Evolutionary conservation across 1,140 invertebrate species (phyloP).

Genomic region (Ceratosolen solmsi): DNA sequence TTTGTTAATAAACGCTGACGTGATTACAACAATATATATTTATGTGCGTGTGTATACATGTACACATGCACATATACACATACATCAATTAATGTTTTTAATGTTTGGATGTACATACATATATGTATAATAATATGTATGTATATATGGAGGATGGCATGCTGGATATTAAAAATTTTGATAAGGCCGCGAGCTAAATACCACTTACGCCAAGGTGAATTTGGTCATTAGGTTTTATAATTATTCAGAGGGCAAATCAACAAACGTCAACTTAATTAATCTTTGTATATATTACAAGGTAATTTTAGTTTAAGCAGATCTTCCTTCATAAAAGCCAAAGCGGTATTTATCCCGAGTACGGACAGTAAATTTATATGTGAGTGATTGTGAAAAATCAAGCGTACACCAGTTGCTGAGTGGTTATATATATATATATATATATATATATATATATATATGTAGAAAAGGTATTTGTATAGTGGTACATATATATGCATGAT

Average conservation of each 20-base stretch:
- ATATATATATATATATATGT: constrained; percentile 29
- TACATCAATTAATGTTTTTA: constrained; percentile 56
- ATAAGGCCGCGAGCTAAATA: constrained; percentile 22
- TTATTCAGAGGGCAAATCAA: background rate
- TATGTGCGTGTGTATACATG: constrained; percentile 55
- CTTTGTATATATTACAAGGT: too few species aligned
- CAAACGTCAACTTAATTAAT: background rate
- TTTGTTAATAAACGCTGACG: constrained; percentile 60
- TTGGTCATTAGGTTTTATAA: background rate
- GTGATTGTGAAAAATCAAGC: constrained; percentile 70
- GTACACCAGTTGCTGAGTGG: constrained; percentile 71
- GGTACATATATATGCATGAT: constrained; percentile 18
- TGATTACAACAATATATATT: constrained; percentile 62
- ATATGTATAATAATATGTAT: constrained; percentile 14
- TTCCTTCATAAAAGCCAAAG: constrained; percentile 51
- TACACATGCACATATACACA: constrained; percentile 52
- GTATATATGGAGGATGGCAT: constrained; percentile 27
- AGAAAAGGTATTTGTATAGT: constrained; percentile 52
- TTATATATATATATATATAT: constrained; percentile 31
- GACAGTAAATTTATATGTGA: constrained; percentile 48
- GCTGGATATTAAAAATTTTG: constrained; percentile 30
- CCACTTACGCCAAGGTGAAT: background rate
- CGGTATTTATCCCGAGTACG: constrained; percentile 70
- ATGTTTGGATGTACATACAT: constrained; percentile 46
- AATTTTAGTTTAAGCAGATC: too few species aligned